Evolutionary conservation across 1,140 invertebrate species (phyloP), one percentile per base, ranked within the genome.

Genomic region (Centruroides vittatus): DNA sequence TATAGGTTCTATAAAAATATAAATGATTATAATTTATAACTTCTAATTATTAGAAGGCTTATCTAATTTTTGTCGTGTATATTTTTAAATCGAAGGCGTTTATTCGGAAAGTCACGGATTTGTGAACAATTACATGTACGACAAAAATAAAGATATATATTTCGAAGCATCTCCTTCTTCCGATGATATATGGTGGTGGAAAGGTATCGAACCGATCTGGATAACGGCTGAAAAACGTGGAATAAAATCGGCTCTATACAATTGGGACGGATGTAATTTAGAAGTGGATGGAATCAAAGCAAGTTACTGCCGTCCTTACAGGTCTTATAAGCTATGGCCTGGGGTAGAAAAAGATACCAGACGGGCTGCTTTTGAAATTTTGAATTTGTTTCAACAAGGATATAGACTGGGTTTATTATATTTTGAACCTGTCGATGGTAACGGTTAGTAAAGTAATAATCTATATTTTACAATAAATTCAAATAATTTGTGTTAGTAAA

Each of bases 181-280:
- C 46, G 65, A 59, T 8, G 48, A 69, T 35, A 10, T 63, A 2
- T 72, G 71, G 69, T 72, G 71, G 69, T 73, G 72, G 72, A 64
- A 70, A 49, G 67, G 59, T 10, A 71, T 65, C 0, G 70, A 73
- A 51, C 71, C 71, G 0, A 34, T 73, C 4, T 73, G 72, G 71
- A 64, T 71, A 8, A 68, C 70, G 3, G 70, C 70, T 6, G 66
- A 67, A 13, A 69, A 66, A 10, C 57, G 72, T 66, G 66, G 66
- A 11, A 67, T 68, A 46, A 66, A 58, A 51, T 59, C 65, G 6
- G 69, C 67, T 51, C 54, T 73, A 50, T 74, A 66, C 56, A 69
- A 67, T 63, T 73, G 72, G 70, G 66, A 65, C 3, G 72, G 70
- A 5, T 73, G 73, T 67, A 67, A 73, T 46, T 67, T 72, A 10